A percentile compares a stretch with the other conserved stretches of the same genome.
Evolutionary conservation across 2,113 vertebrate genomes (phyloP).

Genomic region (Heloderma charlesbogerti): DNA sequence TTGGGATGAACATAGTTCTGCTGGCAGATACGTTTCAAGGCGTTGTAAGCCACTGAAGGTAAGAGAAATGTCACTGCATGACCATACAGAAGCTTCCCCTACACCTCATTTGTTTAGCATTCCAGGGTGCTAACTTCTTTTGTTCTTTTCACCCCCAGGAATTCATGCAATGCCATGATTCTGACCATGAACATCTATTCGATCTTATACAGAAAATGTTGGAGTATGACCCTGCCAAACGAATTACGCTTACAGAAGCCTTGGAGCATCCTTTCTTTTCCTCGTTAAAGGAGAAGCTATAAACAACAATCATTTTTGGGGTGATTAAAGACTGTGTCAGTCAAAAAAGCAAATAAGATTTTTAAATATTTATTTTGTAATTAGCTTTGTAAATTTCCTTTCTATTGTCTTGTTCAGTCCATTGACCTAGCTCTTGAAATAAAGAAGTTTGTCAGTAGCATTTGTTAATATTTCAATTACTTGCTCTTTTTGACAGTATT

Average conservation of each 20-base stretch:
- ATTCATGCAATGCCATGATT: conserved; percentile 82
- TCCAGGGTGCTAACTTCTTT: background rate
- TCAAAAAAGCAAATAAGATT: conserved; percentile 52
- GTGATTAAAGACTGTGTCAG: conserved; percentile 79
- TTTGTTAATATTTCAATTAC: background rate
- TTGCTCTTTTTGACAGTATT: background rate
- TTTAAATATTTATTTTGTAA: conserved; percentile 66
- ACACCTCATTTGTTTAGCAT: background rate
- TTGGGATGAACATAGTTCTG: conserved; percentile 85
- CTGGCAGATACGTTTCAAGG: conserved; percentile 85
- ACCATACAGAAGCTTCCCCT: background rate
- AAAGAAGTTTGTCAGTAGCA: conserved; percentile 17
- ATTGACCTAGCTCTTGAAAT: conserved; percentile 45
- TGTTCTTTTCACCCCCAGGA: conserved; percentile 69
- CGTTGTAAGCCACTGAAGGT: conserved; percentile 89
- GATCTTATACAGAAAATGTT: conserved; percentile 90
- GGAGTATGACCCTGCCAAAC: conserved; percentile 83
- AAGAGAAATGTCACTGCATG: conserved; percentile 8
- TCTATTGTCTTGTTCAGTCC: conserved; percentile 51
- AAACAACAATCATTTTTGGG: background rate
- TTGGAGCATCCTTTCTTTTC: conserved; percentile 86
- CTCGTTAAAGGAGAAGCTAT: conserved; percentile 51
- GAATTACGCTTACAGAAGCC: conserved; percentile 84
- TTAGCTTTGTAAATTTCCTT: conserved; percentile 64
- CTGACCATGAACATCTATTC: conserved; percentile 85